Conservation (phyloP, 1,140 invertebrate species). For the Anadara kagoshimensis region DNA sequence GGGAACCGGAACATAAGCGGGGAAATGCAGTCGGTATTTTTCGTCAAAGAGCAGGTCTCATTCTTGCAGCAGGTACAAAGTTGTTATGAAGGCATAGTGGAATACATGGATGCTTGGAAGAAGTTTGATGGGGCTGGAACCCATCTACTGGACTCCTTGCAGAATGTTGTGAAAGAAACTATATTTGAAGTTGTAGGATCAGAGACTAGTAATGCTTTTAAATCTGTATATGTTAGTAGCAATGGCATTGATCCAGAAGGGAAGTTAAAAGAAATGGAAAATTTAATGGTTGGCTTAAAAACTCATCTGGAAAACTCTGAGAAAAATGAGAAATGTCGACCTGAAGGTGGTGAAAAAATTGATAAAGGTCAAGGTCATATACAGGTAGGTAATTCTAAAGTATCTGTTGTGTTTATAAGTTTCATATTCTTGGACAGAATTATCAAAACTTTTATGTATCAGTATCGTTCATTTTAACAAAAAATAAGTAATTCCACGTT, state of each 20-base stretch:
- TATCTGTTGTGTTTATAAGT: too few species aligned
- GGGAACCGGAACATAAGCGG: conserved; percentile 6
- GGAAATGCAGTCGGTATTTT: conserved; percentile 9
- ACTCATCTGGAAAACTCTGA: conserved; percentile 26
- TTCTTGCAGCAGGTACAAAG: conserved; percentile 38
- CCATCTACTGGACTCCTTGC: conserved; percentile 52
- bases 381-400: too few species aligned
- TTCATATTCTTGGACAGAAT: neutral
- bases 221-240: conserved; percentile 39
- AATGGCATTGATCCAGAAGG: conserved; percentile 30
- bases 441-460: too few species aligned
- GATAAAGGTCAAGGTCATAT: too few species aligned
- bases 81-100: conserved; percentile 45
- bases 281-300: conserved; percentile 41
- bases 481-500: too few species aligned
- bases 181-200: conserved; percentile 51
- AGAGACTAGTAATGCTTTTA: conserved; percentile 47
- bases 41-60: conserved; percentile 8
- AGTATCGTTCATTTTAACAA: too few species aligned
- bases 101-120: conserved; percentile 51
- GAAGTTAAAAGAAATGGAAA: conserved; percentile 58
- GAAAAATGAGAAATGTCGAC: conserved; percentile 30
- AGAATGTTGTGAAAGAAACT: conserved; percentile 47
- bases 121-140: conserved; percentile 62
- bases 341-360: neutral